These are phyloP conservation scores for Zelostemma sp. DNA, from an alignment of 1,140 invertebrate species.

Conservation along the genomic window DNA sequence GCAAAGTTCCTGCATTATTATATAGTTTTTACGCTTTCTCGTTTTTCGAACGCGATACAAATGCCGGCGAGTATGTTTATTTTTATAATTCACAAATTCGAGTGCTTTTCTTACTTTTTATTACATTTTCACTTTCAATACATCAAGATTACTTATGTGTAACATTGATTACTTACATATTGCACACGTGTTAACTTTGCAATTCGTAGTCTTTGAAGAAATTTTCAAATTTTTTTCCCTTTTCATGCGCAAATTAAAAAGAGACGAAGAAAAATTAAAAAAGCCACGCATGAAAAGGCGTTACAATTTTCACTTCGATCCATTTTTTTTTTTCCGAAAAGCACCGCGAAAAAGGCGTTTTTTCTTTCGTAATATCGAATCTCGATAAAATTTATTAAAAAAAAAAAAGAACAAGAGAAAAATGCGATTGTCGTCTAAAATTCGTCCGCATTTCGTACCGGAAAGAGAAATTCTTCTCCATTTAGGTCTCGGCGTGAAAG, in stretches of 20 bases:
- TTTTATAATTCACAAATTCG: not conserved
- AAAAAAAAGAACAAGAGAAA: not conserved
- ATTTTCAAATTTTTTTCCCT: not conserved
- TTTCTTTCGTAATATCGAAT: not conserved
- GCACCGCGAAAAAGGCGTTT: not conserved
- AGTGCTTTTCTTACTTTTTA: conserved; percentile 4
- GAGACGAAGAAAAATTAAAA: too few species aligned
- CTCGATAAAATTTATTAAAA: not conserved
- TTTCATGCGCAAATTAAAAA: not conserved
- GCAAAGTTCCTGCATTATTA: not conserved
- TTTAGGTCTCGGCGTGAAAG: conserved; percentile 1
- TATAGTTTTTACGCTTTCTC: not conserved
- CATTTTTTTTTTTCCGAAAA: not conserved
- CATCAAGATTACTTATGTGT: not conserved
- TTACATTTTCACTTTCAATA: not conserved
- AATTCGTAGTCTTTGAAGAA: not conserved
- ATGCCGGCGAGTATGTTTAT: not conserved
- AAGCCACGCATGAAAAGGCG: too few species aligned
- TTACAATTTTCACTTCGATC: not conserved
- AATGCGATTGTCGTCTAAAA: not conserved
- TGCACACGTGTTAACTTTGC: not conserved
- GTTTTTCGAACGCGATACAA: not conserved
- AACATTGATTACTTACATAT: conserved; percentile 2
- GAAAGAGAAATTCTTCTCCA: not conserved
- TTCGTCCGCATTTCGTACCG: not conserved